Percentiles rank a stretch among this genome's conserved stretches.
phyloP scores from a whole-genome alignment of 2,888 invertebrate species.

The Stegana nigrithorax region DNA sequence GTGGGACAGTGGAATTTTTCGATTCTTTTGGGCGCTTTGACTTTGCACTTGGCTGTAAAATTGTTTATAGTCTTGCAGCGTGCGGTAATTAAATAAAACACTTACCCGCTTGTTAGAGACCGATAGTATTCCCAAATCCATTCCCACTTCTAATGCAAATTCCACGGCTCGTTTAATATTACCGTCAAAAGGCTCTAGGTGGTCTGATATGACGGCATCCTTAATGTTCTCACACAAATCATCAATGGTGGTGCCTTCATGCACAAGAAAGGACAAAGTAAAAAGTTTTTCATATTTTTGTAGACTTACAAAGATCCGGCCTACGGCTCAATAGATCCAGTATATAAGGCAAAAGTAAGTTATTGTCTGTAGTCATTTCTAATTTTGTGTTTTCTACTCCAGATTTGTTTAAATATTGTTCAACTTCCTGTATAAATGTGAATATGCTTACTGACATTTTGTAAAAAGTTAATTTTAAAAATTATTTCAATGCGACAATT shows the following conservation, averaged over 20 bases:
- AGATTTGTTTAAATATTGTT: too few species aligned
- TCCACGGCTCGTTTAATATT: slow-evolving; percentile 33
- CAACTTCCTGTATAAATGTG: too few species aligned
- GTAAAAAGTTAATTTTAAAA: too few species aligned
- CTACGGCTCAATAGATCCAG: slow-evolving; percentile 40
- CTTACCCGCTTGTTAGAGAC: slow-evolving; percentile 3
- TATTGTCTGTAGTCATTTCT: too few species aligned
- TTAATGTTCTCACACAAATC: slow-evolving; percentile 19
- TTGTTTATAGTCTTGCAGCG: too few species aligned
- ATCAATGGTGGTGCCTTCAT: slow-evolving; percentile 25
- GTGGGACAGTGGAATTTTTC: too few species aligned
- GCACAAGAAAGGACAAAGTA: not conserved
- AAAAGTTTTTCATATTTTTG: not conserved
- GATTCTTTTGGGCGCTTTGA: too few species aligned
- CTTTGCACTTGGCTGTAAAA: too few species aligned
- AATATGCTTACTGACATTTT: too few species aligned
- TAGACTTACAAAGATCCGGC: slow-evolving; percentile 29
- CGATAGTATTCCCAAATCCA: slow-evolving; percentile 36
- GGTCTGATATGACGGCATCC: slow-evolving; percentile 22
- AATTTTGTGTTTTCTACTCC: too few species aligned
- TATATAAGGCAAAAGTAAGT: slow-evolving; percentile 36
- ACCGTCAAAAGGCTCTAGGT: slow-evolving; percentile 20
- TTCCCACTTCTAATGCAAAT: slow-evolving; percentile 33
- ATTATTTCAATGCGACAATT: too few species aligned
- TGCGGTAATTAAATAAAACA: slow-evolving; percentile 17